Base-by-base conservation (phyloP, 1,140 invertebrate genomes). In the Penaeus chinensis region DNA sequence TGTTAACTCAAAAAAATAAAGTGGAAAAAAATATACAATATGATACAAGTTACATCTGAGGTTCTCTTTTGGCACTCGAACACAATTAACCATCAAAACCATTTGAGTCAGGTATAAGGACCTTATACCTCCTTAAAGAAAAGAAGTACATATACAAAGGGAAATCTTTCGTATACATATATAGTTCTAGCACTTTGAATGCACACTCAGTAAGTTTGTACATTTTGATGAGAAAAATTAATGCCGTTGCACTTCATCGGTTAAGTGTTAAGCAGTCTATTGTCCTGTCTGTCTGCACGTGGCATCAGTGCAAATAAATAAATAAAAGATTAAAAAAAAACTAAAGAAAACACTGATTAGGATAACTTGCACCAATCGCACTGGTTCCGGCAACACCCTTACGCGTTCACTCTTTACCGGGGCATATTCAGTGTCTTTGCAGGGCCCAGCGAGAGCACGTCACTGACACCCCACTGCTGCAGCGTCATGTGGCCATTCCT, bases 401-500 rank as follows among this genome's bases (percentile, higher is more conserved):
- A n/a, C 66, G 81, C 81, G 81, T 37, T n/a, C 60, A 24, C 66
- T 60, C 85, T 76, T 85, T 88, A 90, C 88, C 90, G 76, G 61
- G 90, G 90, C 81, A 89, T 86, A 71, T 90, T 90, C 22, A 90
- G 84, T 16, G 90, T 90, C 82, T 89, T 89, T 47, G 90, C 87
- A 24, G 90, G 90, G n/a, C 90, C 90, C 0, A 90, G 88, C 19
- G 90, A 89, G n/a, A 90, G 85, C n/a, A 90, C 90, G 71, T 90
- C 90, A 61, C 82, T 89, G 1, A 90, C 88, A n/a, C 90, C 90
- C 90, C 90, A 90, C 69, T 90, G 90, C 78, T 90, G 90, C n/a
- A 90, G 78, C 10, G 84, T 90, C 90, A 90, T 90, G 61, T 90
- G 90, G 60, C 94, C 94, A 91, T 95, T 95, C 84, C 94, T 92